Evolutionary conservation across 2,113 vertebrate species (phyloP).

Genomic region (Pseudorectes ferrugineus): DNA sequence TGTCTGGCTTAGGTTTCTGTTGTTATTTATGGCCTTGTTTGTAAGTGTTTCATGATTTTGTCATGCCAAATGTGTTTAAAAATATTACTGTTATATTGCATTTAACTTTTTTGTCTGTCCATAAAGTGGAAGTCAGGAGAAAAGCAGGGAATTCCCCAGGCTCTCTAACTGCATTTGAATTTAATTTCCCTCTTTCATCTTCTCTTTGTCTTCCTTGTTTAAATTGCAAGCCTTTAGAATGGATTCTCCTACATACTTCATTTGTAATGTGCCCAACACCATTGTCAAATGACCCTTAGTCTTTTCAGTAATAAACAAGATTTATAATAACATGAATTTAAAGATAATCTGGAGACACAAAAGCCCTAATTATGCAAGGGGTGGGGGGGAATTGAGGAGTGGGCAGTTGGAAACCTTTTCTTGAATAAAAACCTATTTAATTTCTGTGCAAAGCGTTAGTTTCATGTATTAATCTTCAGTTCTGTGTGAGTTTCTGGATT

Average conservation of each 20-base stretch:
- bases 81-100: background rate
- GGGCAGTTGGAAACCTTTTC: background rate
- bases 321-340: constrained; percentile 38
- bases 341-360: constrained; percentile 15
- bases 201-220: constrained; percentile 30
- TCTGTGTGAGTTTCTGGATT: background rate
- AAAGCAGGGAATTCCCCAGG: constrained; percentile 23
- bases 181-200: constrained; percentile 29
- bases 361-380: background rate
- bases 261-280: background rate
- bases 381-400: background rate
- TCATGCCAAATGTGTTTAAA: background rate
- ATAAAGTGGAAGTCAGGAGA: background rate
- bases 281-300: background rate
- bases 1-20: background rate
- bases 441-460: background rate
- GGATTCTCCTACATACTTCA: background rate
- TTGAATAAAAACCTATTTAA: background rate
- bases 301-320: constrained; percentile 37
- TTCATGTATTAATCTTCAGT: background rate
- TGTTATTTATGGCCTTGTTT: background rate
- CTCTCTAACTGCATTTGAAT: constrained; percentile 24
- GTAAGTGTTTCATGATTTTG: background rate
- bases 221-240: constrained; percentile 1
- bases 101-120: background rate